Conservation (phyloP, 2,113 vertebrate genomes). For the Equus przewalskii region DNA sequence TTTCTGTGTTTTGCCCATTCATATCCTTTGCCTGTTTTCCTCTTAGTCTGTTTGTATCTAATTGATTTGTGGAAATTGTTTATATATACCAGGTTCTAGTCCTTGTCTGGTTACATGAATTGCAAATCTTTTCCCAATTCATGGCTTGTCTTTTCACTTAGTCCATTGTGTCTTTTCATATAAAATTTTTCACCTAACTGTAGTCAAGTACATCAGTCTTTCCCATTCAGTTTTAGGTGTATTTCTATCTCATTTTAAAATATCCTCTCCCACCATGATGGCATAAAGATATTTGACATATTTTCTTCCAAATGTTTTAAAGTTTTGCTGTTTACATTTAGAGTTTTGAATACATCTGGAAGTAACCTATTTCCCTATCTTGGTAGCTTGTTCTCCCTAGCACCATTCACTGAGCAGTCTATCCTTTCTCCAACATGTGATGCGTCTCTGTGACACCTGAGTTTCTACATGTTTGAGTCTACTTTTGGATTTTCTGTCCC, state of each 20-base stretch:
- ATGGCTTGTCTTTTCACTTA: not conserved
- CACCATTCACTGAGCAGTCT: not conserved
- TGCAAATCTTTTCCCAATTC: not conserved
- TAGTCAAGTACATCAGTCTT: not conserved
- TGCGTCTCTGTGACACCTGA: fast-evolving
- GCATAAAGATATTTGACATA: not conserved
- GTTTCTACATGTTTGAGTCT: not conserved
- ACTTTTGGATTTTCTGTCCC: not conserved
- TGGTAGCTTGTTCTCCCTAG: not conserved
- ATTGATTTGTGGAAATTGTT: not conserved
- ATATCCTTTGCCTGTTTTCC: not conserved
- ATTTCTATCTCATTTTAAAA: not conserved
- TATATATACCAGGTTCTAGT: not conserved
- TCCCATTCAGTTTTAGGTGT: not conserved
- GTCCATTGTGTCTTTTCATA: not conserved
- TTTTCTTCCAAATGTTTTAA: slow-evolving; percentile 22
- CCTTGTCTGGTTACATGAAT: not conserved
- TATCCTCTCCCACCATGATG: not conserved
- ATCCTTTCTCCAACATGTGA: not conserved
- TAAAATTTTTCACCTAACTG: not conserved
- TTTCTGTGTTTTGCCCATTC: not conserved
- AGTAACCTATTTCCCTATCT: not conserved
- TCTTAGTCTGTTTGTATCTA: not conserved
- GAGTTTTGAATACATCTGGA: not conserved
- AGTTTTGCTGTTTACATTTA: not conserved